These are phyloP conservation scores for Pangasius macronema DNA, from an alignment of 2,797 vertebrate genomes.

Conservation along the genomic window DNA sequence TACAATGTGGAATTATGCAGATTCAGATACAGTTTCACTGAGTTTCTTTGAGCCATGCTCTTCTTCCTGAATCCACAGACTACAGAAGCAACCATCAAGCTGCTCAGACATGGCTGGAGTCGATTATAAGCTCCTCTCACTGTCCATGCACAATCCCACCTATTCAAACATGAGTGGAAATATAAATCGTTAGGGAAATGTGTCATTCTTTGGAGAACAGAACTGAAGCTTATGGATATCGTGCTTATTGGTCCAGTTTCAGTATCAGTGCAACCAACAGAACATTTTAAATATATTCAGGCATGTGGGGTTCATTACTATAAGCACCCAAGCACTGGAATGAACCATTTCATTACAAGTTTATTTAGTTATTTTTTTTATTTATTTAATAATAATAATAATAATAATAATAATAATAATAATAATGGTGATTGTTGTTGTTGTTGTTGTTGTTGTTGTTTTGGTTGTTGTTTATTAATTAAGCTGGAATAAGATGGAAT, in stretches of 20 bases:
- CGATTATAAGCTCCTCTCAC: neutral
- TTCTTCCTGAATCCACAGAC: no score
- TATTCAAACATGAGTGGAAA: neutral
- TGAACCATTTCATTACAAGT: neutral
- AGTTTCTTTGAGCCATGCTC: no score
- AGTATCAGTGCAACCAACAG: neutral
- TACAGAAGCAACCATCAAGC: neutral
- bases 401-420: no score
- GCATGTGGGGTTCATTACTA: neutral
- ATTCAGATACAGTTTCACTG: no score
- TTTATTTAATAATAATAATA: neutral
- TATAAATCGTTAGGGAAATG: neutral
- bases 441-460: neutral
- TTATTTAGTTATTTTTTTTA: neutral
- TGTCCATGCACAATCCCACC: neutral
- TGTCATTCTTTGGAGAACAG: neutral
- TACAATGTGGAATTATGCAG: neutral
- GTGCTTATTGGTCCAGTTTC: neutral
- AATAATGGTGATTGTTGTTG: neutral
- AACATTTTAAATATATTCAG: neutral
- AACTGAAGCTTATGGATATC: neutral
- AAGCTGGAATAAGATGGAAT: neutral
- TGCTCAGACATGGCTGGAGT: neutral
- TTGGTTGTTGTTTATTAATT: neutral
- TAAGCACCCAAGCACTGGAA: neutral